Evolutionary conservation across 2,113 vertebrate species (phyloP), one percentile per base, ranked within the genome.

Genomic region (Sinocyclocheilus rhinocerous): DNA sequence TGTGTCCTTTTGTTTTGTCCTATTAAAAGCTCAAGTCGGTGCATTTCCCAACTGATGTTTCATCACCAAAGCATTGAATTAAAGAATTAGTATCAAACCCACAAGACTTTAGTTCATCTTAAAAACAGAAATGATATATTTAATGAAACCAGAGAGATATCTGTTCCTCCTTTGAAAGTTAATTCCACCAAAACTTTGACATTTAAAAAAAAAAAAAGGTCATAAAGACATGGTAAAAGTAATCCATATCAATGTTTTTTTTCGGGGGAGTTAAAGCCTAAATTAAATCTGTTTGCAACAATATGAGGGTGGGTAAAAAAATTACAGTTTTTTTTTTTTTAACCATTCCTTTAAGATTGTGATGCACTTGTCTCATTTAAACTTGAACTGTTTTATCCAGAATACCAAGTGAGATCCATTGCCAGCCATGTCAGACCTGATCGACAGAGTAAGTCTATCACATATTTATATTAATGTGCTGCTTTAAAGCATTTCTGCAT

Each of bases 371-470:
- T 33, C 29, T 65, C 20, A 24, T 73, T 65, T 52, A 73, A 61
- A 26, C 1, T 24, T 57, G 15, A 20, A 78, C 26, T 63, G 6
- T 33, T 1, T 48, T 86, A 72, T 92, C 48, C 92, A 99, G 98
- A 99, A 67, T 99, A 99, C 86, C 98, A 99, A 91, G 98, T 99
- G 86, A 94, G 98, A 92, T 99, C 98, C 63, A 90, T 99, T 9
- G 97, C 97, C 6, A 99, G 97, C 92, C 97, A 99, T 0, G 98
- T 99, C 0, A 97, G 98, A 87, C 98, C 98, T 26, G 98, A 99
- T 91, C 95, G 98, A 90, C 98, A 99, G 91, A 99, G 98, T 99
- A 92, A 96, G 98, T 96, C 75, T 70, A 26, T 48, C 7, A 29
- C 8, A 4, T 0, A n/a, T 55, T 33, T 36, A 39, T 39, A 72